phyloP scores from a whole-genome alignment of 2,888 invertebrate species.

The Leptinotarsa haldemani region DNA sequence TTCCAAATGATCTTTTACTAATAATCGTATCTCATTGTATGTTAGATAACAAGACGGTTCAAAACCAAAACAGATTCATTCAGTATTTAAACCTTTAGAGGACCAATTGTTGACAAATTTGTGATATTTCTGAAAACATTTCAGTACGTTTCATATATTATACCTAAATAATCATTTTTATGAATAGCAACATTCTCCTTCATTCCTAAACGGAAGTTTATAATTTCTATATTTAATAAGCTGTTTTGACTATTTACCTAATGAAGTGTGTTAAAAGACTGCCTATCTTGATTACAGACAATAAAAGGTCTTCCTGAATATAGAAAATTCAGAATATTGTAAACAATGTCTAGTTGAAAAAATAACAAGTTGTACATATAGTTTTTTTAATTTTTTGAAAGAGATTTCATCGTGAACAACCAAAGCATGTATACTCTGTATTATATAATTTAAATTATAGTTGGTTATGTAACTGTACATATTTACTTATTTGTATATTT shows the following conservation, averaged over 20 bases:
- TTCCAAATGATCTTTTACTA: too few relatives aligned
- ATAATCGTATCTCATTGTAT: too few relatives aligned
- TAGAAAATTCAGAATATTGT: neutral
- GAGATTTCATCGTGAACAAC: slow-evolving; percentile 52
- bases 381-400: slow-evolving; percentile 27
- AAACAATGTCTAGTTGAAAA: neutral
- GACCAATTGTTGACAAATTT: too few relatives aligned
- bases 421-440: slow-evolving; percentile 65
- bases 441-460: slow-evolving; percentile 53
- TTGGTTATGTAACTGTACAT: slow-evolving; percentile 53
- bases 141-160: neutral
- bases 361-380: slow-evolving; percentile 8
- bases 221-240: neutral
- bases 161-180: too few relatives aligned
- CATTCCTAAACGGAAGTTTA: neutral
- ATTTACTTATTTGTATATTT: slow-evolving; percentile 46
- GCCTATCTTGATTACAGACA: slow-evolving; percentile 2
- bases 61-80: too few relatives aligned
- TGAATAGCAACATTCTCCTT: too few relatives aligned
- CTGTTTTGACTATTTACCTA: neutral
- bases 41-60: too few relatives aligned
- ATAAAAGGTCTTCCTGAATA: slow-evolving; percentile 7
- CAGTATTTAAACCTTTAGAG: too few relatives aligned
- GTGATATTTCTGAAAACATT: too few relatives aligned
- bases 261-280: neutral